A percentile compares a stretch with the other conserved stretches of the same genome.
Evolutionary conservation across 2,113 vertebrate species (phyloP).

Genomic region (Nannospalax galili): DNA sequence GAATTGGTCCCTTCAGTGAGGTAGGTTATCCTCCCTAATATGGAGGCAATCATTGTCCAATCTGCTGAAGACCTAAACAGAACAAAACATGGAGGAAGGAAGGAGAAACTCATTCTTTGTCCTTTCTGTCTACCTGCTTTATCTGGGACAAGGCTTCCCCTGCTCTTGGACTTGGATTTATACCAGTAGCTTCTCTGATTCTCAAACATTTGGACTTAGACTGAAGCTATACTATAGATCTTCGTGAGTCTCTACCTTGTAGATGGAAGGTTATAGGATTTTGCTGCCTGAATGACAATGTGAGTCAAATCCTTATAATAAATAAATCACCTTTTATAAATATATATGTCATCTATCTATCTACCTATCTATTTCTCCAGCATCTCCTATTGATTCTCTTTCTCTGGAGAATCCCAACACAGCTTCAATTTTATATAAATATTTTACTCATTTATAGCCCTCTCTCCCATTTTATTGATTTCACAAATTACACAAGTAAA

Average conservation of each 20-base stretch:
- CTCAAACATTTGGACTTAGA: too few species aligned
- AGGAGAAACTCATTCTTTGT: too few species aligned
- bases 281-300: background rate
- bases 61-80: background rate
- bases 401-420: background rate
- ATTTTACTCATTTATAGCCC: too few species aligned
- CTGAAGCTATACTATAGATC: too few species aligned
- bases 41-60: too few species aligned
- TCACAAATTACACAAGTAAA: too few species aligned
- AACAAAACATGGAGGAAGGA: background rate
- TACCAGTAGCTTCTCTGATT: too few species aligned
- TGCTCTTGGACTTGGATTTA: background rate
- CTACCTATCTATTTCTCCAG: background rate
- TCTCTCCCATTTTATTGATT: too few species aligned
- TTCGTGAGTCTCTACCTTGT: too few species aligned
- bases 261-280: too few species aligned
- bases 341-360: background rate
- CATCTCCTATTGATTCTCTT: background rate
- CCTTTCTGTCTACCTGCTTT: background rate
- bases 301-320: background rate
- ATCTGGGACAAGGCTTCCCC: background rate
- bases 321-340: background rate
- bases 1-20: background rate
- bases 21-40: background rate
- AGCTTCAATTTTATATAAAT: background rate